Base-by-base conservation (phyloP, 2,113 vertebrate species). In the Eptesicus fuscus region DNA sequence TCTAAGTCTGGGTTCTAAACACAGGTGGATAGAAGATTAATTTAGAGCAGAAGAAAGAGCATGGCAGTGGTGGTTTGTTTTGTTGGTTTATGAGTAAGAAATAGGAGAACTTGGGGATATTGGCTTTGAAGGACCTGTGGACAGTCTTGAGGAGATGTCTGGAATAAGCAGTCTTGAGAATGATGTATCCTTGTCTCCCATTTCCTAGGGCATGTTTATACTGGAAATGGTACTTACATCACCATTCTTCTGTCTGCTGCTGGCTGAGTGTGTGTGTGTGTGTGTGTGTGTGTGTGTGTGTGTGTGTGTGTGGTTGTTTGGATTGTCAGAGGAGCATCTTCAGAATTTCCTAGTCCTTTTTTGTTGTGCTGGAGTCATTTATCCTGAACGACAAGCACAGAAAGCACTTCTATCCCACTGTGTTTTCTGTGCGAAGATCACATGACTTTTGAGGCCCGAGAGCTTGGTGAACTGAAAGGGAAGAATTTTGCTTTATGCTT, bases 301-400 rank as follows among this genome's bases (percentile, higher is more conserved):
- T 76, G 65, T 35, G 49, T 82, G 65, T 37, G 78, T 61, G n/a
- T 59, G 71, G 51, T n/a, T 59, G 56, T 59, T 59, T 59, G 22
- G 80, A 77, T 44, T 73, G 30, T 71, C 49, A 92, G 63, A 88
- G 22, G 22, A n/a, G 61, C 63, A 84, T 56, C 76, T 95, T 91
- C 61, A 82, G 35, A 85, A 94, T 89, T 92, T 93, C 53, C 69
- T 93, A 37, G 53, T 69, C 17, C 10, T 65, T 90, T 92, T 78
- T 89, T 32, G 63, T 69, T 92, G 28, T 74, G 25, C 20, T 71
- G 2, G 37, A 61, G 22, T 90, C 42, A 87, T 18, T 95, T 71
- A 86, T 90, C 93, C 40, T 61, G 59, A 87, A 95, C 61, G 30
- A 90, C 82, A 96, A 35, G 44, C 76, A 80, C 65, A 90, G 88